Percentiles rank a stretch among this genome's conserved stretches.
Conservation (phyloP, 2,888 invertebrate species). For the Gonocerus acuteangulatus region DNA sequence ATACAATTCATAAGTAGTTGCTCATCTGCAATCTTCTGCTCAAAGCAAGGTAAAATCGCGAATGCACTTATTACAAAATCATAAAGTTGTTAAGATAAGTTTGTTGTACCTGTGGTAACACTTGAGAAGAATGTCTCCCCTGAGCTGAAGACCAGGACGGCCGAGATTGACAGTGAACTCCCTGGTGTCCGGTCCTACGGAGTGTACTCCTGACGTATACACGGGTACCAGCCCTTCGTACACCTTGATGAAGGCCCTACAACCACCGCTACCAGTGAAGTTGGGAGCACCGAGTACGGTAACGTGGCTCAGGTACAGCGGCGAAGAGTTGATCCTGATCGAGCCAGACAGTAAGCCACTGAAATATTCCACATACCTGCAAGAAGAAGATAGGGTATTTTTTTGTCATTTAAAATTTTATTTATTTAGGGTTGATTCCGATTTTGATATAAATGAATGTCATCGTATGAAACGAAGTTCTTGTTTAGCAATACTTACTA, state of each 20-base stretch:
- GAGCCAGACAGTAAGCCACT: conserved; percentile 81
- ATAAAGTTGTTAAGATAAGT: too few species aligned
- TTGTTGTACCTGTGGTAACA: conserved; percentile 76
- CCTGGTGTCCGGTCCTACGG: conserved; percentile 56
- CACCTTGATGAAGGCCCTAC: conserved; percentile 70
- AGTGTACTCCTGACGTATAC: conserved; percentile 75
- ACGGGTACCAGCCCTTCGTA: conserved; percentile 87
- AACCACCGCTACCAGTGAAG: conserved; percentile 50
- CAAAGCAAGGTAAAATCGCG: too few species aligned
- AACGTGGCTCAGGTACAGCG: conserved; percentile 77
- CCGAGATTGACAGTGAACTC: conserved; percentile 64
- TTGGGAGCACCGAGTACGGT: conserved; percentile 77
- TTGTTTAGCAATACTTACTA: too few species aligned
- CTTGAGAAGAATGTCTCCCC: conserved; percentile 85
- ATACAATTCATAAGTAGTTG: too few species aligned
- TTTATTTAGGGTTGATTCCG: too few species aligned
- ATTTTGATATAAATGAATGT: too few species aligned
- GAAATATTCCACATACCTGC: conserved; percentile 86
- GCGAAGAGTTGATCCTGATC: conserved; percentile 78
- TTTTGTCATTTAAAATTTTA: too few species aligned
- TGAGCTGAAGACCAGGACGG: conserved; percentile 60
- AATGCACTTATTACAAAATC: too few species aligned
- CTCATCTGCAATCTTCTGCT: too few species aligned
- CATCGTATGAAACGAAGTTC: too few species aligned
- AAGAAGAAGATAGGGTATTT: too few species aligned